Conservation (phyloP, 1,140 invertebrate species). For the Neodiprion lecontei region DNA sequence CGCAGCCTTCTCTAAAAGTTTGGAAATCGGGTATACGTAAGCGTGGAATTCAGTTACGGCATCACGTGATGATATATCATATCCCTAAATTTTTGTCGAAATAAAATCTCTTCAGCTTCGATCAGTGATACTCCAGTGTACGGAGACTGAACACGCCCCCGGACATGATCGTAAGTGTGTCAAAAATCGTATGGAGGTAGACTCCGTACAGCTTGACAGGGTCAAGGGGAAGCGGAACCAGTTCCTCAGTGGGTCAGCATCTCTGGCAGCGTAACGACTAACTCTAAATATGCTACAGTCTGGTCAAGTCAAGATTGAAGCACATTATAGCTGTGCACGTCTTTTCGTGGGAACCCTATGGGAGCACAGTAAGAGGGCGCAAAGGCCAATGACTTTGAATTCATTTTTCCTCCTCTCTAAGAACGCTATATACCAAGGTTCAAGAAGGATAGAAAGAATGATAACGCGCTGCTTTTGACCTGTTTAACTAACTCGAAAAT, state of each 20-base stretch:
- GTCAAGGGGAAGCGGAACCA: conserved; percentile 56
- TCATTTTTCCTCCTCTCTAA: neutral
- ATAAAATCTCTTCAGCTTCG: neutral
- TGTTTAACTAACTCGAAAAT: too few species aligned
- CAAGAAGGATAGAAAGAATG: too few species aligned
- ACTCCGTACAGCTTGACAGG: conserved; percentile 21
- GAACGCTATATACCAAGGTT: neutral
- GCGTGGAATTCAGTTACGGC: conserved; percentile 7
- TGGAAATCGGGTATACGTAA: conserved; percentile 14
- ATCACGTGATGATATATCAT: neutral
- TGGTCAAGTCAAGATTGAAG: neutral
- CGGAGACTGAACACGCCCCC: neutral
- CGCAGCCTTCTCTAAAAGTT: conserved; percentile 71
- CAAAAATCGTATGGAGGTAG: conserved; percentile 48
- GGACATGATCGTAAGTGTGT: conserved; percentile 54
- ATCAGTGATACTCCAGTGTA: neutral
- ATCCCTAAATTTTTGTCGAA: neutral
- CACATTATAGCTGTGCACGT: neutral
- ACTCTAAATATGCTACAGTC: conserved; percentile 2
- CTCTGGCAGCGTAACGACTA: conserved; percentile 30
- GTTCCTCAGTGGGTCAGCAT: conserved; percentile 61
- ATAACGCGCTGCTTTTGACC: too few species aligned
- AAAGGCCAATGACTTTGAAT: neutral
- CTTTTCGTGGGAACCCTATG: neutral
- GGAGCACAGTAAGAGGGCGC: neutral